phyloP scores from a whole-genome alignment of 2,888 invertebrate genomes.

The Diplazon laetatorius region DNA sequence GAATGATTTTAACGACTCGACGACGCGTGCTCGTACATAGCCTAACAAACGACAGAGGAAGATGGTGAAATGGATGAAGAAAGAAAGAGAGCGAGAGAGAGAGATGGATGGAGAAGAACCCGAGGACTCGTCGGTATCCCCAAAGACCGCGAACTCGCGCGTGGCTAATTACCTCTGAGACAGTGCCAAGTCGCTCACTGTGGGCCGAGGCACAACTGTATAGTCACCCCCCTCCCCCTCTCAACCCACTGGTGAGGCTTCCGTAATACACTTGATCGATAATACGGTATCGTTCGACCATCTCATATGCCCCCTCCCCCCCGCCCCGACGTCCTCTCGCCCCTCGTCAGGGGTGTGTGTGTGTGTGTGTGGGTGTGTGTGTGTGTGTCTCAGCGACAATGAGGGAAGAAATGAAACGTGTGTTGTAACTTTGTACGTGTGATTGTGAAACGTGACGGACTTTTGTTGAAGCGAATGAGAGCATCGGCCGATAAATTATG shows the following conservation, averaged over 20 bases:
- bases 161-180: constrained; percentile 66
- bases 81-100: too few relatives aligned
- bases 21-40: constrained; percentile 16
- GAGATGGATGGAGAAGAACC: too few relatives aligned
- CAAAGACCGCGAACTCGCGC: constrained; percentile 38
- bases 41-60: constrained; percentile 32
- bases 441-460: not conserved
- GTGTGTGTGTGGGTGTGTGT: too few relatives aligned
- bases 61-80: too few relatives aligned
- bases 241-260: constrained; percentile 73
- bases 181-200: constrained; percentile 44
- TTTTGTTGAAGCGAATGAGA: constrained; percentile 1
- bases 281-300: constrained; percentile 69
- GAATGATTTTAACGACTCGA: constrained; percentile 46
- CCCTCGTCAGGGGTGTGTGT: too few relatives aligned
- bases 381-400: constrained; percentile 44
- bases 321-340: too few relatives aligned
- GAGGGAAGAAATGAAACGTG: constrained; percentile 11
- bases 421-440: not conserved
- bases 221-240: not conserved
- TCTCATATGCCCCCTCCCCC: too few relatives aligned
- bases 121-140: too few relatives aligned
- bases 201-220: not conserved
- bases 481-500: constrained; percentile 3
- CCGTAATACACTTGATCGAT: constrained; percentile 78